These are phyloP conservation scores for Neolamprologus variostigma DNA, from an alignment of 2,113 vertebrate genomes.

Conservation along the genomic window DNA sequence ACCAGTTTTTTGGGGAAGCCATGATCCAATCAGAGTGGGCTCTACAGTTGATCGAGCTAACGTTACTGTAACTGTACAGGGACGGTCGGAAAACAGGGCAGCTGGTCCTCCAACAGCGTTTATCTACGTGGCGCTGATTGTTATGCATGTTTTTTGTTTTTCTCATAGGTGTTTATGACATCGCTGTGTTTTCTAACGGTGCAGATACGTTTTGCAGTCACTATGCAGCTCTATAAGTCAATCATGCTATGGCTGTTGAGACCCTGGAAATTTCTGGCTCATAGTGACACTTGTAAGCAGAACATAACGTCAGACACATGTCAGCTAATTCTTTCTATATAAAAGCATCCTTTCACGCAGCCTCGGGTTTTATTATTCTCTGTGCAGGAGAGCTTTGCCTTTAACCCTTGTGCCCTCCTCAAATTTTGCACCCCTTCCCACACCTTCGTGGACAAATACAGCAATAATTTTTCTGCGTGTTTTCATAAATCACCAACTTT, in stretches of 20 bases:
- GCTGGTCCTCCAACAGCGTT: background rate
- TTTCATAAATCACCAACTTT: background rate
- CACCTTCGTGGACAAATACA: background rate
- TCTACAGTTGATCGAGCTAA: background rate
- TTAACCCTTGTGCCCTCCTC: background rate
- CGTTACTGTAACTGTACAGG: background rate
- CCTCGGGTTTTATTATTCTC: background rate
- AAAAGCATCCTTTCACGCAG: accelerated
- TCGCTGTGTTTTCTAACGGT: background rate
- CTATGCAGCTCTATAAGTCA: background rate
- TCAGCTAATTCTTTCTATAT: background rate
- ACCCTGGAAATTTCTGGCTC: background rate
- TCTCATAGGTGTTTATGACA: background rate
- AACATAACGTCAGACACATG: background rate
- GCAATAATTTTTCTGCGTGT: accelerated
- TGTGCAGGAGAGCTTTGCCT: too few relatives aligned
- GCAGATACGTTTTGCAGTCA: background rate
- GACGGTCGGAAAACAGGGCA: background rate
- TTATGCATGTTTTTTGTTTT: accelerated
- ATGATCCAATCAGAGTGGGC: constrained; percentile 54
- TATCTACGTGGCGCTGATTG: background rate
- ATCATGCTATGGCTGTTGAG: background rate
- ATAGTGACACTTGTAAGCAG: background rate
- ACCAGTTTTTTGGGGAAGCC: constrained; percentile 43
- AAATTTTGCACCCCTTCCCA: background rate